A percentile compares a stretch with the other conserved stretches of the same genome.
Conservation (phyloP, 2,113 vertebrate genomes). For the Meles meles region DNA sequence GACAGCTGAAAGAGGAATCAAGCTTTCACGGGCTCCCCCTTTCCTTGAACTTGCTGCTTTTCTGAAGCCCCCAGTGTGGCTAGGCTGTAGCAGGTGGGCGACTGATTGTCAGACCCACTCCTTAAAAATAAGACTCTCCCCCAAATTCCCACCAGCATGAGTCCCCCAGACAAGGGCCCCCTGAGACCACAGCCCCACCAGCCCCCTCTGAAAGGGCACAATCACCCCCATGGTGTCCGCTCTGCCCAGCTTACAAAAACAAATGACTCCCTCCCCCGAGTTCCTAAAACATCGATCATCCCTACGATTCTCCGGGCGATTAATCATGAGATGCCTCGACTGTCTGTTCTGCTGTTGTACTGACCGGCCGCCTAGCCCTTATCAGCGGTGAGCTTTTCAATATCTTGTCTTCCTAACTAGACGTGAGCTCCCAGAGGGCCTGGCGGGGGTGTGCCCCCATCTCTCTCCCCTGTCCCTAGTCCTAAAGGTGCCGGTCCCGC, state of each 20-base stretch:
- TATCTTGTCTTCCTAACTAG: slow-evolving; percentile 35
- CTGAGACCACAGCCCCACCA: background rate
- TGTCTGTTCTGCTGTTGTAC: slow-evolving; percentile 17
- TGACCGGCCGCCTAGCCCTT: slow-evolving; percentile 43
- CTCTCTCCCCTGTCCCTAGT: background rate
- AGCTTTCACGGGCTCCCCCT: accelerated
- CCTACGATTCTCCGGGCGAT: background rate
- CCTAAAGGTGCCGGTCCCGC: accelerated
- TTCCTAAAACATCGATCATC: slow-evolving; percentile 60
- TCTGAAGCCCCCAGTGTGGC: background rate
- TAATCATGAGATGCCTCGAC: slow-evolving; percentile 33
- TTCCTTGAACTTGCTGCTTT: background rate
- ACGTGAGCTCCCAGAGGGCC: background rate
- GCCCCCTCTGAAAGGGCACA: background rate
- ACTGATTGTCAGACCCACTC: background rate
- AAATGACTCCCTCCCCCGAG: slow-evolving; percentile 21
- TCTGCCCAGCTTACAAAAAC: background rate
- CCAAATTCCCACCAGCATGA: background rate
- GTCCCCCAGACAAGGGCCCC: background rate
- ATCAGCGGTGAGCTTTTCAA: background rate
- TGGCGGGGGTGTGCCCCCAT: background rate
- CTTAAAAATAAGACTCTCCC: background rate
- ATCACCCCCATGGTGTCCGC: background rate
- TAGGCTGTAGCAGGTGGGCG: background rate
- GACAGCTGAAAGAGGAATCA: background rate